phyloP scores from a whole-genome alignment of 2,797 vertebrate species.

The Acrossocheilus fasciatus region DNA sequence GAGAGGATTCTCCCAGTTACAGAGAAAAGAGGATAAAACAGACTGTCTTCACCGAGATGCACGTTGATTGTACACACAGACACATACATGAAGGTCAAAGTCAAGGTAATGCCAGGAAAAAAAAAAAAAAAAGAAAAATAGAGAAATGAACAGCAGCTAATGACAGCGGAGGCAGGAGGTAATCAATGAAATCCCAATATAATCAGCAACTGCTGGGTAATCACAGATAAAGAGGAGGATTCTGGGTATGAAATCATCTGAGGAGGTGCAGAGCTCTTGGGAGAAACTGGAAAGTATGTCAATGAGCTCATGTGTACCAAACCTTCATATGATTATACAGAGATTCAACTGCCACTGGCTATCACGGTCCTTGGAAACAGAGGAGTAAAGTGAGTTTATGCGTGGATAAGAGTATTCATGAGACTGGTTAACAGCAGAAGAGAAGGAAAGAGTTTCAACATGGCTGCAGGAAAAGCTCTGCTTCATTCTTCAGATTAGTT shows the following conservation, averaged over 20 bases:
- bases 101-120: slow-evolving; percentile 22
- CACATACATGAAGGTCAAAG: slow-evolving; percentile 29
- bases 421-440: not conserved
- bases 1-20: not conserved
- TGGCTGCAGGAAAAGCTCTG: slow-evolving; percentile 14
- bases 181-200: slow-evolving; percentile 47
- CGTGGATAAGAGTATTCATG: not conserved
- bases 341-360: slow-evolving; percentile 19
- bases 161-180: slow-evolving; percentile 33
- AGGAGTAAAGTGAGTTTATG: not conserved
- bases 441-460: not conserved
- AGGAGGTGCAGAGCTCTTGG: slow-evolving; percentile 32
- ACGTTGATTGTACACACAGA: slow-evolving; percentile 11
- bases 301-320: slow-evolving; percentile 30
- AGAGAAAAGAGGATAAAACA: slow-evolving; percentile 31
- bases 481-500: not conserved
- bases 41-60: not conserved
- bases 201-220: slow-evolving; percentile 51
- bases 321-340: slow-evolving; percentile 9
- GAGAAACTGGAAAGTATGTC: slow-evolving; percentile 42
- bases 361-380: not conserved
- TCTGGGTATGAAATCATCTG: slow-evolving; percentile 35
- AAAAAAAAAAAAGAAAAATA: not conserved
- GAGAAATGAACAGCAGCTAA: slow-evolving; percentile 45
- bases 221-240: slow-evolving; percentile 46